Evolutionary conservation across 2,888 invertebrate genomes (phyloP).

Genomic region (Macaria liturata): DNA sequence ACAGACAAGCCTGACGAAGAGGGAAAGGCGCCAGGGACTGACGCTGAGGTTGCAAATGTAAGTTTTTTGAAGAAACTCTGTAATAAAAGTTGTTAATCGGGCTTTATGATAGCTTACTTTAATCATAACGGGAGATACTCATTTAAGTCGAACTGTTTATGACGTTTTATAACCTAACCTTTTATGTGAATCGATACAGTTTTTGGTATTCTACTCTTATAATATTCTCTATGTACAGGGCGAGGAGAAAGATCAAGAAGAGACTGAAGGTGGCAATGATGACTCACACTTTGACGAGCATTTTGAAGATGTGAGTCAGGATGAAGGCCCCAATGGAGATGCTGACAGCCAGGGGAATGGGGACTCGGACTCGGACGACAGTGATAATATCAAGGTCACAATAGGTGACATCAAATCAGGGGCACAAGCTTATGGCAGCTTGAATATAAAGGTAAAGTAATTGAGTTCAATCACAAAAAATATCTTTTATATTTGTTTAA

Average conservation of each 20-base stretch:
- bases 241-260: constrained; percentile 77
- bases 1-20: constrained; percentile 44
- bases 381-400: constrained; percentile 95
- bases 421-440: constrained; percentile 86
- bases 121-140: too few species aligned
- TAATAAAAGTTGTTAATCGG: too few species aligned
- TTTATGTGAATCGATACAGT: background rate
- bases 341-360: constrained; percentile 80
- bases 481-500: too few species aligned
- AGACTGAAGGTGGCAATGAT: constrained; percentile 72
- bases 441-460: constrained; percentile 86
- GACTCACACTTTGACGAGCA: constrained; percentile 79
- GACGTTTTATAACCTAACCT: constrained; percentile 23
- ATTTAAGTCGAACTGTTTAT: background rate
- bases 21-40: constrained; percentile 43
- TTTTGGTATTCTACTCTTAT: background rate
- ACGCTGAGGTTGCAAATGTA: constrained; percentile 19
- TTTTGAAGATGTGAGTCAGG: constrained; percentile 72
- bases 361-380: constrained; percentile 87
- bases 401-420: constrained; percentile 94
- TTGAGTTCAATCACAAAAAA: too few species aligned
- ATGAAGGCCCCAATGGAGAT: constrained; percentile 68
- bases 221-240: constrained; percentile 31
- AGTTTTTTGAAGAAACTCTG: background rate
- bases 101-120: too few species aligned